These are phyloP conservation scores for Smithornis capensis DNA, from an alignment of 2,113 vertebrate genomes.

Conservation along the genomic window DNA sequence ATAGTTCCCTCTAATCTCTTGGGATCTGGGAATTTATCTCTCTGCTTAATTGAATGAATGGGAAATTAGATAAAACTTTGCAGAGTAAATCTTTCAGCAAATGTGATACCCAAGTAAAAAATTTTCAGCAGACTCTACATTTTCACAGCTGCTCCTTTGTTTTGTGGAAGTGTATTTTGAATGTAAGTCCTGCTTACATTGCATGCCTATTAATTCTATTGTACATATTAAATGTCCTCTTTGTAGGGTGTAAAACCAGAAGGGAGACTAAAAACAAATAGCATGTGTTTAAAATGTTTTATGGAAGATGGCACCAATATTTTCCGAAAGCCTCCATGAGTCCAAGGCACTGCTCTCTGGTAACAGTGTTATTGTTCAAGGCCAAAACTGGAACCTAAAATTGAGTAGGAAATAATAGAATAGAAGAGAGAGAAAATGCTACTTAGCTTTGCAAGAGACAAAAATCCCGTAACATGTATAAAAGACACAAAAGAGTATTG, in stretches of 20 bases:
- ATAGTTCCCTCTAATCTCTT: conserved; percentile 47
- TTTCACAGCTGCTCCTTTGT: conserved; percentile 73
- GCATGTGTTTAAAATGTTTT: conserved; percentile 68
- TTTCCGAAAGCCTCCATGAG: conserved; percentile 46
- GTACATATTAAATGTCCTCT: conserved; percentile 74
- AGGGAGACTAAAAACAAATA: conserved; percentile 73
- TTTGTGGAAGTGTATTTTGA: conserved; percentile 68
- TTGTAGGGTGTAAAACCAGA: conserved; percentile 61
- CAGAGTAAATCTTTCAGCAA: conserved; percentile 75
- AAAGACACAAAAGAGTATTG: background rate
- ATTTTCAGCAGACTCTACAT: conserved; percentile 49
- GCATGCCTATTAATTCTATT: conserved; percentile 74
- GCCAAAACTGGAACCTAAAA: background rate
- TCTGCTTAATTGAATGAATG: conserved; percentile 74
- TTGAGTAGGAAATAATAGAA: conserved; percentile 5
- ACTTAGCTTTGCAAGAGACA: background rate
- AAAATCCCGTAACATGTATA: background rate
- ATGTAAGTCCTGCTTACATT: conserved; percentile 70
- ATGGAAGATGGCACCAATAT: conserved; percentile 56
- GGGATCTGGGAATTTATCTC: conserved; percentile 67
- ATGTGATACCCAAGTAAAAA: conserved; percentile 67
- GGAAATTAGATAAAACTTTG: conserved; percentile 75
- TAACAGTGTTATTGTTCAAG: background rate
- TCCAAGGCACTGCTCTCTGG: conserved; percentile 21
- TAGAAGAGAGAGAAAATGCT: background rate